These are phyloP conservation scores for Erpornis zantholeuca DNA, from an alignment of 2,113 vertebrate species.

Conservation along the genomic window DNA sequence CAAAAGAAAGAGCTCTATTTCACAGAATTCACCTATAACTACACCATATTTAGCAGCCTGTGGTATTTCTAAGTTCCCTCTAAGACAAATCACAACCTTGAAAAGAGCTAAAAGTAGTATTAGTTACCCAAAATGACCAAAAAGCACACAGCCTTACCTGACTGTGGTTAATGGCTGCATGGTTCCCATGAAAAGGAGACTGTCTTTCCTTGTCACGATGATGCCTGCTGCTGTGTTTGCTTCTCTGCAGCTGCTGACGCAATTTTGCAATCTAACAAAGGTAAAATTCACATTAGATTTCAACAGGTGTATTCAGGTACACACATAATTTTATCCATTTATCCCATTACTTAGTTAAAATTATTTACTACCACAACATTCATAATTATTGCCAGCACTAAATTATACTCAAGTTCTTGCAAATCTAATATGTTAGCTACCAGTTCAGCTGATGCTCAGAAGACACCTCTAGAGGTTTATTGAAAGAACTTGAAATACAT, in stretches of 20 bases:
- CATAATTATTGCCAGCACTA: background rate
- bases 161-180: slow-evolving; percentile 90
- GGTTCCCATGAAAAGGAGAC: slow-evolving; percentile 97
- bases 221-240: slow-evolving; percentile 97
- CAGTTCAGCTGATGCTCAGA: background rate
- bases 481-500: background rate
- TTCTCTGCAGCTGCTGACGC: slow-evolving; percentile 96
- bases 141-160: slow-evolving; percentile 78
- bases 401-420: background rate
- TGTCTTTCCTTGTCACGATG: slow-evolving; percentile 97
- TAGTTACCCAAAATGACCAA: background rate
- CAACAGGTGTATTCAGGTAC: background rate
- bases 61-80: background rate
- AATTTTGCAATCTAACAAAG: slow-evolving; percentile 89
- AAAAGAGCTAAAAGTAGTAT: background rate
- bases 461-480: background rate
- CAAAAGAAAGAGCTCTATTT: background rate
- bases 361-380: background rate
- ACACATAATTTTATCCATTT: background rate
- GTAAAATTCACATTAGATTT: background rate
- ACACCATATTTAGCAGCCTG: background rate
- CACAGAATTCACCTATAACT: background rate
- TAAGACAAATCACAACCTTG: background rate
- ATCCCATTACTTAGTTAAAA: background rate
- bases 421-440: background rate